Percentiles rank a stretch among this genome's conserved stretches.
Evolutionary conservation across 37 sponge, comb jelly and placozoan species (phyloP).

Genomic region (Cliona cf. orientalis): DNA sequence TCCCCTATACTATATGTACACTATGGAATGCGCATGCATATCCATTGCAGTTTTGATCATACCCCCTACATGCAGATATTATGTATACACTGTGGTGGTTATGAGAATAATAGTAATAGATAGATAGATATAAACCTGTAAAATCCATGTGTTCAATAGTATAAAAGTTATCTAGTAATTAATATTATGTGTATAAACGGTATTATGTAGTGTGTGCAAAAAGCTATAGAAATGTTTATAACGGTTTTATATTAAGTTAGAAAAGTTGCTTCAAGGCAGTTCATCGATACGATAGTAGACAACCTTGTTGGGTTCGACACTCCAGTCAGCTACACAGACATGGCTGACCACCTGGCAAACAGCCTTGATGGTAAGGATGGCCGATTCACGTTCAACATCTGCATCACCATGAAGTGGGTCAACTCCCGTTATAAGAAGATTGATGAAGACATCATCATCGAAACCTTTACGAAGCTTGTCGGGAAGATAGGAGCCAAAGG

Average conservation of each 20-base stretch:
- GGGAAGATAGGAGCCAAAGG: conserved; percentile 50
- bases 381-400: not conserved
- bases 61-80: too few species aligned
- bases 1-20: too few species aligned
- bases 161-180: too few species aligned
- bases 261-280: conserved; percentile 43
- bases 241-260: not conserved
- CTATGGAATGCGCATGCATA: too few species aligned
- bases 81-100: too few species aligned
- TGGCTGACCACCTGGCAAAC: conserved; percentile 74
- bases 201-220: too few species aligned
- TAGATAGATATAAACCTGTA: too few species aligned
- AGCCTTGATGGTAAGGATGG: conserved; percentile 83
- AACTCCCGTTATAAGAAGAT: conserved; percentile 59
- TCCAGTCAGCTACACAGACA: conserved; percentile 89
- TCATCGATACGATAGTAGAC: conserved; percentile 77
- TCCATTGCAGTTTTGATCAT: too few species aligned
- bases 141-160: too few species aligned
- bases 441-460: conserved; percentile 75
- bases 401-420: conserved; percentile 69
- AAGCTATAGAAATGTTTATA: too few species aligned
- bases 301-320: conserved; percentile 37
- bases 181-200: too few species aligned
- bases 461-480: conserved; percentile 69
- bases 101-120: too few species aligned